phyloP scores from a whole-genome alignment of 1,140 invertebrate genomes.

The Heliothis subflexa region DNA sequence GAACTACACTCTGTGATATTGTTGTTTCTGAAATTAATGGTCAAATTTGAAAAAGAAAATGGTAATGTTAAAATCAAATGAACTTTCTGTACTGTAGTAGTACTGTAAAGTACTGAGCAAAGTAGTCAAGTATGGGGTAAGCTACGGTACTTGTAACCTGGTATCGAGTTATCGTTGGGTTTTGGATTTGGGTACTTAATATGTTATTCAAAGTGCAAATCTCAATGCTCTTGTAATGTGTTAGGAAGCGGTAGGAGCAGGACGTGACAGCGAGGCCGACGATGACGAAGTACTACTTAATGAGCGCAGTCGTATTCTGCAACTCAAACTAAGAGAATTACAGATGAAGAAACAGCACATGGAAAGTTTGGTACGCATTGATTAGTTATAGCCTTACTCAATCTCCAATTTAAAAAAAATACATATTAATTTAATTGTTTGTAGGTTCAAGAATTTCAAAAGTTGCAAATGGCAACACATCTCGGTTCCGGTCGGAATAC shows the following conservation, averaged over 20 bases:
- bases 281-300: conserved; percentile 70
- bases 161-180: too few species aligned
- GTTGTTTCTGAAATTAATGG: too few species aligned
- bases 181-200: too few species aligned
- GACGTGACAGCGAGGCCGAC: conserved; percentile 72
- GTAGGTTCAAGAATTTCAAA: conserved; percentile 83
- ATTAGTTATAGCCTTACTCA: too few species aligned
- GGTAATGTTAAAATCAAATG: too few species aligned
- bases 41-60: too few species aligned
- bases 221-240: neutral
- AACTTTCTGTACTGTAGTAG: too few species aligned
- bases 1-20: too few species aligned
- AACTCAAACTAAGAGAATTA: conserved; percentile 75
- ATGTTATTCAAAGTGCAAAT: neutral
- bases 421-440: conserved; percentile 38
- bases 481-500: conserved; percentile 73
- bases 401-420: neutral
- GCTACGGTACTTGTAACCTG: too few species aligned
- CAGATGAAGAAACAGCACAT: conserved; percentile 83
- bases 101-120: too few species aligned
- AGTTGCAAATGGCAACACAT: conserved; percentile 79
- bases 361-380: conserved; percentile 79
- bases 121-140: too few species aligned
- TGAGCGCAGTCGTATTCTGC: conserved; percentile 68
- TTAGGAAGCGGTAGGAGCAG: conserved; percentile 68